Conservation (phyloP, 2,888 invertebrate species). For the Smittia sp. region DNA sequence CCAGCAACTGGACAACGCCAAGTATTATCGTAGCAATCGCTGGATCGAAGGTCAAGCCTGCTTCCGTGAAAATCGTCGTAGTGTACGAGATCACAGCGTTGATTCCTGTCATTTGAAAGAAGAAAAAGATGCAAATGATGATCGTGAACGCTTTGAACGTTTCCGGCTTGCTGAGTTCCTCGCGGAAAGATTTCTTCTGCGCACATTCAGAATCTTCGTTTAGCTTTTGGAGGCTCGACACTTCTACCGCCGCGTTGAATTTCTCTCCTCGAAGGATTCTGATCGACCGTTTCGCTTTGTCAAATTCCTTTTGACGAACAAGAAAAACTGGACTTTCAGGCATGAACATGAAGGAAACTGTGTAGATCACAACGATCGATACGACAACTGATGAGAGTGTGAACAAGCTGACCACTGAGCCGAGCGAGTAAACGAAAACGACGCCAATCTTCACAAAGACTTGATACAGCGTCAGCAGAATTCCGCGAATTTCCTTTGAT, state of each 20-base stretch:
- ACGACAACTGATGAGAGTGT: background rate
- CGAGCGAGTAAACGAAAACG: slow-evolving; percentile 2
- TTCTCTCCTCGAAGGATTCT: slow-evolving; percentile 5
- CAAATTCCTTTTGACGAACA: too few species aligned
- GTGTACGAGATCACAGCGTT: slow-evolving; percentile 21
- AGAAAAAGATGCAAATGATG: background rate
- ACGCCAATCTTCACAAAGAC: slow-evolving; percentile 11
- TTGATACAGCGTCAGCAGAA: slow-evolving; percentile 7
- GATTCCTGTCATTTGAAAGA: slow-evolving; percentile 32
- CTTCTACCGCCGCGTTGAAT: background rate
- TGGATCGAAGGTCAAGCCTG: slow-evolving; percentile 8
- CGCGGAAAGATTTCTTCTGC: background rate
- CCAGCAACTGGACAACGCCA: background rate
- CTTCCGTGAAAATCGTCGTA: slow-evolving; percentile 15
- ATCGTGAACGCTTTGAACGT: slow-evolving; percentile 23
- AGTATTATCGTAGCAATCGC: background rate
- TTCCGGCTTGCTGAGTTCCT: background rate
- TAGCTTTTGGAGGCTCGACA: background rate
- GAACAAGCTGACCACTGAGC: background rate
- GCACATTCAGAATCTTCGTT: background rate
- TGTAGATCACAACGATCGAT: background rate
- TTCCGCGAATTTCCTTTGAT: slow-evolving; percentile 34
- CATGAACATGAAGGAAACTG: background rate
- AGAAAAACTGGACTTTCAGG: slow-evolving; percentile 8
- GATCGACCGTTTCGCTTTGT: slow-evolving; percentile 16